Evolutionary conservation across 2,113 vertebrate species (phyloP).

Genomic region (Penelope pileata): DNA sequence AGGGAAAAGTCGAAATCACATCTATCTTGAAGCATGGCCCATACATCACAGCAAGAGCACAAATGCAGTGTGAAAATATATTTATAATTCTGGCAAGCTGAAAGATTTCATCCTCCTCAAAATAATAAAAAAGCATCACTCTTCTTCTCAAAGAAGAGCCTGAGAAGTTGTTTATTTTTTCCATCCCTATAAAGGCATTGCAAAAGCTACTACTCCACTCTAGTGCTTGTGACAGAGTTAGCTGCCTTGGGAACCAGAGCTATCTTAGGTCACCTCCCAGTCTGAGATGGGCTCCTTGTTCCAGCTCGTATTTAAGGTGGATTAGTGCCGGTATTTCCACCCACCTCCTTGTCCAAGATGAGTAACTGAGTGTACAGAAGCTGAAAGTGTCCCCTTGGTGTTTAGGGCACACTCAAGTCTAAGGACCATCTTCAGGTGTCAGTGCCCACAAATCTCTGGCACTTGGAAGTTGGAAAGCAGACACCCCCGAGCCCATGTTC

Average conservation of each 20-base stretch:
- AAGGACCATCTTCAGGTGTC: not conserved
- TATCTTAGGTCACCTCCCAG: not conserved
- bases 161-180: conserved; percentile 22
- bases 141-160: not conserved
- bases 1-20: not conserved
- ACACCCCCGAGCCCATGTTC: not conserved
- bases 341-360: not conserved
- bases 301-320: not conserved
- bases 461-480: not conserved
- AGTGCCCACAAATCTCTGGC: not conserved
- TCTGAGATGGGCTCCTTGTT: not conserved
- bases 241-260: not conserved
- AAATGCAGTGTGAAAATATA: not conserved
- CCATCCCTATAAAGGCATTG: not conserved
- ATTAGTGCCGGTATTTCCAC: not conserved
- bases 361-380: not conserved
- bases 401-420: not conserved
- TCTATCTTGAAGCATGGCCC: not conserved
- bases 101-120: conserved; percentile 28
- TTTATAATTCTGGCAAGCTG: conserved; percentile 18
- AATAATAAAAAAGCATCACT: not conserved
- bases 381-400: rapidly evolving
- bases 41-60: not conserved
- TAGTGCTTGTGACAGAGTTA: not conserved
- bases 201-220: not conserved